Evolutionary conservation across 2,113 vertebrate species (phyloP), one percentile per base, ranked within the genome.

Genomic region (Melanocharis versteri): DNA sequence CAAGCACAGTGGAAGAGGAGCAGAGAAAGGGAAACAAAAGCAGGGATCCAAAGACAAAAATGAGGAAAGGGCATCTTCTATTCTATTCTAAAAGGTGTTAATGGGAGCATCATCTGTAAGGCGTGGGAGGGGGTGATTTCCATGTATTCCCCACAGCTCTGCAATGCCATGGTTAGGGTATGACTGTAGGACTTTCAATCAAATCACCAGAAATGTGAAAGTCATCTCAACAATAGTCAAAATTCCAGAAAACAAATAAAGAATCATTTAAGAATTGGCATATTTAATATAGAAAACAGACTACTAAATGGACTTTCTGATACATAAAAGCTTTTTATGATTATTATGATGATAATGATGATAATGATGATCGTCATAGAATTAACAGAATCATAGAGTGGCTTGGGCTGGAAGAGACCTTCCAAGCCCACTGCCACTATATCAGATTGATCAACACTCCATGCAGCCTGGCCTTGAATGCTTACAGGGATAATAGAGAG

Each of bases 371-470:
- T 31, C 7, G 0, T 40, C 33, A 19, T 12, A 31, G 40, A 89
- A 69, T 42, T 56, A 54, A 54, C 0, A 33, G 40, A 61, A 27
- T 42, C 62, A 31, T 1, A 27, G 31, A 77, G 10, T 23, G 54
- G 22, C 37, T 48, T 62, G 62, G 22, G 8, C 28, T 69, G 40
- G 35, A 62, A 69, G 33, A 15, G n/a, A 45, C 13, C 6, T 66
- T 76, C 8, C 40, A 77, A 20, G 18, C 6, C 8, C 0, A 0
- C n/a, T 90, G 70, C 30, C 42, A 35, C 56, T 48, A 2, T 7
- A 48, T 26, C 21, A 69, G 22, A 5, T 10, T 31, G 48, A 48
- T 16, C 40, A 76, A 35, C 5, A 35, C 2, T 6, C 10, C 14
- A 31, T 27, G 26, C 17, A 40, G 61, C 39, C 14, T 54, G 20